Evolutionary conservation across 2,113 vertebrate species (phyloP).

Genomic region (Salvator merianae): DNA sequence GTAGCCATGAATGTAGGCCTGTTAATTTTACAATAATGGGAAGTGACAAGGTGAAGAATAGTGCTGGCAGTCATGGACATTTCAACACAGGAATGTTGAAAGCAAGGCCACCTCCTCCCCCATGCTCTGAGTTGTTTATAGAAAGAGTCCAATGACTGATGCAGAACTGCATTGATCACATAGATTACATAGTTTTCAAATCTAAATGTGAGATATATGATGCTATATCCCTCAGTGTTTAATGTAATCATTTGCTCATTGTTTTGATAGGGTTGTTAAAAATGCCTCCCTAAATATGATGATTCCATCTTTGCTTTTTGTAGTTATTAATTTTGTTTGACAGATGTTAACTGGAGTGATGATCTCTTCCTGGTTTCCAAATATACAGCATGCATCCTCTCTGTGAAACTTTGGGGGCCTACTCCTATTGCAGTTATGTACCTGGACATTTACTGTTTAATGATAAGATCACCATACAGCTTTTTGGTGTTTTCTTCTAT

Average conservation of each 20-base stretch:
- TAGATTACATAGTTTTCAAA: neutral
- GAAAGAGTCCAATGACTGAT: neutral
- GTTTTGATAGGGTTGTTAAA: neutral
- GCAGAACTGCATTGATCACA: too few relatives aligned
- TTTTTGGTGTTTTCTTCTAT: too few relatives aligned
- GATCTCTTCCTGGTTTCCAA: neutral
- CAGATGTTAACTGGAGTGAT: neutral
- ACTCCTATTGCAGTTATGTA: too few relatives aligned
- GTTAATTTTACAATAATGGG: conserved; percentile 70
- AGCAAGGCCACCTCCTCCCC: conserved; percentile 42
- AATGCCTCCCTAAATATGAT: neutral
- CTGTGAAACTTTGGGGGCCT: too few relatives aligned
- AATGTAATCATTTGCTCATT: neutral
- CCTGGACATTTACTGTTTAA: too few relatives aligned
- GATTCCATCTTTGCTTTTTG: neutral
- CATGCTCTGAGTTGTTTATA: neutral
- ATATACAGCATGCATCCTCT: neutral
- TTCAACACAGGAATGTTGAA: conserved; percentile 72
- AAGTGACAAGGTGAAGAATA: conserved; percentile 77
- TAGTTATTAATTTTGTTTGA: neutral
- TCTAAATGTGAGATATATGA: neutral
- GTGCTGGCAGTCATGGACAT: conserved; percentile 66
- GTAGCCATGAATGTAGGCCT: conserved; percentile 58
- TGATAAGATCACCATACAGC: too few relatives aligned
- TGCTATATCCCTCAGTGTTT: neutral